Percentiles rank a stretch among this genome's conserved stretches.
Conservation (phyloP, 2,797 vertebrate genomes). For the Phalloptychus januarius region DNA sequence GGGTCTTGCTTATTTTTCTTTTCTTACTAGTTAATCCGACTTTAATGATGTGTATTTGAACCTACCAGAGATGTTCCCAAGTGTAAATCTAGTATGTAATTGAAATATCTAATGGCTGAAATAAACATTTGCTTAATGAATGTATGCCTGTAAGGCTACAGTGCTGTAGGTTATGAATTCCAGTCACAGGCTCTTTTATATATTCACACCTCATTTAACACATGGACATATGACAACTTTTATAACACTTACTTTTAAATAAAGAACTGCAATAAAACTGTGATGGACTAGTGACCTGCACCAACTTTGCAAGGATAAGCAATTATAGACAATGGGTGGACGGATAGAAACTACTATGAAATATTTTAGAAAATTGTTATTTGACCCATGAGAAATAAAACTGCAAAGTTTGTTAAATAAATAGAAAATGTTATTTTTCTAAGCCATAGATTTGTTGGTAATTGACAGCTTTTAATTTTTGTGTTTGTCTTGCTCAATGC, state of each 20-base stretch:
- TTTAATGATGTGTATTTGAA: conserved; percentile 2
- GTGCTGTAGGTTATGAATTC: neutral
- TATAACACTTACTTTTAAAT: neutral
- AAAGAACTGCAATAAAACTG: neutral
- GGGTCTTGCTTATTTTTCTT: neutral
- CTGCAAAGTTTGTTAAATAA: neutral
- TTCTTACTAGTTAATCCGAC: neutral
- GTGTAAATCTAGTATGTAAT: neutral
- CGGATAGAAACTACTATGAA: neutral
- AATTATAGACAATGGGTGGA: neutral
- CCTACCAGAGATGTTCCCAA: neutral
- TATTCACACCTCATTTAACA: neutral
- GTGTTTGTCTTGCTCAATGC: neutral
- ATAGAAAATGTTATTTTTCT: neutral
- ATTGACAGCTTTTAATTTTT: neutral
- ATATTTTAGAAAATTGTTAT: neutral
- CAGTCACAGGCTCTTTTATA: neutral
- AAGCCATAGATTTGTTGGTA: neutral
- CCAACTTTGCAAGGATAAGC: neutral
- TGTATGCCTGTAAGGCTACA: neutral
- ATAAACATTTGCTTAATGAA: neutral
- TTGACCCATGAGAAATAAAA: neutral
- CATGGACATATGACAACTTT: neutral
- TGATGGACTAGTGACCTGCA: neutral
- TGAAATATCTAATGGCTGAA: neutral